Evolutionary conservation across 1,140 invertebrate genomes (phyloP).

Genomic region (Camponotus vicinus): DNA sequence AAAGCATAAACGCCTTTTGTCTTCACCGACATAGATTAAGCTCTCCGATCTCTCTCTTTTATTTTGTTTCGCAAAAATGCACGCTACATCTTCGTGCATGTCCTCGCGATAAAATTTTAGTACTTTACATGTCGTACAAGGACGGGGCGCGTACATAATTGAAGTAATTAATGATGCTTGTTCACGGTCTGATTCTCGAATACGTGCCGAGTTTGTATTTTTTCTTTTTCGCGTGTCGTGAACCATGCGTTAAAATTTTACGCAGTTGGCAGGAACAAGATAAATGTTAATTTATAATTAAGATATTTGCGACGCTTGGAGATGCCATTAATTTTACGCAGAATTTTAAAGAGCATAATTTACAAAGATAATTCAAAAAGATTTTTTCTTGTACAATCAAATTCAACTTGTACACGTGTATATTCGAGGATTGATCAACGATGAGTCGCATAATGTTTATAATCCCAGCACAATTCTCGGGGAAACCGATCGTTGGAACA

Average conservation of each 20-base stretch:
- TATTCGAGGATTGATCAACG: neutral
- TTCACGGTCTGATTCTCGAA: neutral
- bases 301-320: neutral
- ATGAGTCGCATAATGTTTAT: neutral
- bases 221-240: neutral
- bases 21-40: constrained; percentile 43
- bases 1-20: constrained; percentile 50
- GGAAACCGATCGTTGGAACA: neutral
- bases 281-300: constrained; percentile 15
- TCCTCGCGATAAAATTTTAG: constrained; percentile 7
- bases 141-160: neutral
- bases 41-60: neutral
- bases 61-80: constrained; percentile 17
- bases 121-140: constrained; percentile 18
- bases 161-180: constrained; percentile 10
- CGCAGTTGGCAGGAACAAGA: neutral
- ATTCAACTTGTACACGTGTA: neutral
- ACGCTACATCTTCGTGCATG: neutral
- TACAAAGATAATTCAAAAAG: neutral
- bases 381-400: neutral
- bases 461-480: neutral
- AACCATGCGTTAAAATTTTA: neutral
- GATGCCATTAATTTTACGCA: neutral
- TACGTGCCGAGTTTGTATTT: neutral
- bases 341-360: neutral